Percentiles rank a stretch among this genome's conserved stretches.
phyloP scores from a whole-genome alignment of 2,888 invertebrate species.

The Abscondita cerata region DNA sequence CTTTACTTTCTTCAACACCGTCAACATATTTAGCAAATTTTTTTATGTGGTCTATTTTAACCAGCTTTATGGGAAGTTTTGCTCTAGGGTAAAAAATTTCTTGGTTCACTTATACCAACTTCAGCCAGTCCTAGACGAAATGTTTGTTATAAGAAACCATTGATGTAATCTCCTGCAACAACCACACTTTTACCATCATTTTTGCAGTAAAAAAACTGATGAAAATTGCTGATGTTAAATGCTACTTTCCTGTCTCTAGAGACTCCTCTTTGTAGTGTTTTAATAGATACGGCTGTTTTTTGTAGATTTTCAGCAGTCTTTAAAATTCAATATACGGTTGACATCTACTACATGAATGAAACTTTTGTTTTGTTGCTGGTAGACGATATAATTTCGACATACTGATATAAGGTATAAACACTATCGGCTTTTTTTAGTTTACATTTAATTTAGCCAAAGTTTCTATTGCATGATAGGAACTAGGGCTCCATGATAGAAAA shows the following conservation, averaged over 20 bases:
- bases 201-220: slow-evolving; percentile 3
- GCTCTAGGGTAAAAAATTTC: not conserved
- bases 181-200: slow-evolving; percentile 11
- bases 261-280: slow-evolving; percentile 11
- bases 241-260: slow-evolving; percentile 5
- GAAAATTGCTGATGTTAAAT: slow-evolving; percentile 1
- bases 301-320: slow-evolving; percentile 18
- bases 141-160: not conserved
- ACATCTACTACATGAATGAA: slow-evolving; percentile 14
- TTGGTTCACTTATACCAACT: not conserved
- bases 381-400: slow-evolving; percentile 11
- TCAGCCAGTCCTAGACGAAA: not conserved
- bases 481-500: slow-evolving; percentile 29
- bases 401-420: slow-evolving; percentile 17
- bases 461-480: slow-evolving; percentile 26
- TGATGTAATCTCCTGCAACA: not conserved
- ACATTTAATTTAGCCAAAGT: slow-evolving; percentile 28
- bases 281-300: slow-evolving; percentile 13
- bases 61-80: not conserved
- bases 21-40: not conserved
- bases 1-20: not conserved
- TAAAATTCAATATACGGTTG: slow-evolving; percentile 17
- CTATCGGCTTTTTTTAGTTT: slow-evolving; percentile 20
- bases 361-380: slow-evolving; percentile 9
- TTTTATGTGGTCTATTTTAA: slow-evolving; percentile 1